phyloP scores from a whole-genome alignment of 2,113 vertebrate species.

The Chamaea fasciata region DNA sequence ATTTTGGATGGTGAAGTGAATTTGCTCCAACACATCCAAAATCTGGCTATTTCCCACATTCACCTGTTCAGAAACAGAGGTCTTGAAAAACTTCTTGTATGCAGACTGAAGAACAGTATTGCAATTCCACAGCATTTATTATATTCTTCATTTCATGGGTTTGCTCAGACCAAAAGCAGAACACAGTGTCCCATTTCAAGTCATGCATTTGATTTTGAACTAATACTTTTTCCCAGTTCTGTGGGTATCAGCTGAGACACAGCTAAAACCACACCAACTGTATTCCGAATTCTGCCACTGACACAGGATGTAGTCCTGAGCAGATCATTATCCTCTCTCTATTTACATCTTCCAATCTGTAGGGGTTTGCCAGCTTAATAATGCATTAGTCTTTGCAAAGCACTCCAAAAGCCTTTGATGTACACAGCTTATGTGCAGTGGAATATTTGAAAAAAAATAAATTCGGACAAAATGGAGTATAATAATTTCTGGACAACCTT shows the following conservation, averaged over 20 bases:
- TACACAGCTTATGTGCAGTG: background rate
- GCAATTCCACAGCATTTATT: background rate
- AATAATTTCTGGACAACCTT: background rate
- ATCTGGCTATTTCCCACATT: background rate
- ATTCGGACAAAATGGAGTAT: background rate
- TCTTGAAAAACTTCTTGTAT: background rate
- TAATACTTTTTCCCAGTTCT: background rate
- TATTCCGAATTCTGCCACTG: background rate
- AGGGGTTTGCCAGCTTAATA: background rate
- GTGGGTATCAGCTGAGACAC: background rate
- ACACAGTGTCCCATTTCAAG: background rate
- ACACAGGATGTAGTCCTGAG: background rate
- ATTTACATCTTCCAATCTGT: background rate
- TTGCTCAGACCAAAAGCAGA: background rate
- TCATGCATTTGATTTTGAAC: background rate
- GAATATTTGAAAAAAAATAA: background rate
- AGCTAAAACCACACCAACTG: background rate
- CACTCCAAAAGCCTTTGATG: background rate
- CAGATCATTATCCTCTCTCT: background rate
- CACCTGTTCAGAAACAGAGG: background rate
- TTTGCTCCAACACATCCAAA: background rate
- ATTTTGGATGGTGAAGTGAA: background rate
- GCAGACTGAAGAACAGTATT: background rate
- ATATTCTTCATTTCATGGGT: background rate
- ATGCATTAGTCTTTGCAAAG: slow-evolving; percentile 10